Conservation (phyloP, 1,140 invertebrate species). For the Oncopodura yosiiana region DNA sequence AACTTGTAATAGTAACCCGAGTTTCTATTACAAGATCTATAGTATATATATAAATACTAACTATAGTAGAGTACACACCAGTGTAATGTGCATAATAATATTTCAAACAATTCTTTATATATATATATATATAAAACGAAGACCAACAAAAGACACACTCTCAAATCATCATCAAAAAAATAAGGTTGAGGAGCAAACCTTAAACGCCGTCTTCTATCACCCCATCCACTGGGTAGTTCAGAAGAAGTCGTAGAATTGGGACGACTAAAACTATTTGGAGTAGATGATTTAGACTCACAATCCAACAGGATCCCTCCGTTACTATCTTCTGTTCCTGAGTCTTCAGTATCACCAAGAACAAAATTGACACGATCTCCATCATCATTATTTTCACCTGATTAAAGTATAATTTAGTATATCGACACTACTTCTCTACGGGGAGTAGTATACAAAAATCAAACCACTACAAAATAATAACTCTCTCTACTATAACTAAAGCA, state of each 20-base stretch:
- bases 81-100: too few relatives aligned
- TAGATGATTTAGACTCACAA: constrained; percentile 4
- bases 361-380: constrained; percentile 31
- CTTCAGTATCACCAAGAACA: constrained; percentile 28
- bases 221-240: background rate
- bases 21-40: too few relatives aligned
- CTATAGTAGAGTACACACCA: too few relatives aligned
- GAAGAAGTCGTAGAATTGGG: background rate
- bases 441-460: background rate
- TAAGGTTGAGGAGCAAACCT: constrained; percentile 26
- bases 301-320: constrained; percentile 10
- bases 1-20: too few relatives aligned
- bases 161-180: too few relatives aligned
- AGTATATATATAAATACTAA: too few relatives aligned
- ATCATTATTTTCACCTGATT: constrained; percentile 8
- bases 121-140: too few relatives aligned
- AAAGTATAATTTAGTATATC: background rate
- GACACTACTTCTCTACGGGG: too few relatives aligned
- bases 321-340: constrained; percentile 6
- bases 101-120: too few relatives aligned
- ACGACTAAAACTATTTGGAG: background rate
- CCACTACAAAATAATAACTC: background rate
- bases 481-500: background rate
- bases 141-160: too few relatives aligned
- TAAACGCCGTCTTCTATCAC: constrained; percentile 19